These are phyloP conservation scores for Octopus bimaculoides DNA, from an alignment of 1,140 invertebrate species.

Conservation along the genomic window DNA sequence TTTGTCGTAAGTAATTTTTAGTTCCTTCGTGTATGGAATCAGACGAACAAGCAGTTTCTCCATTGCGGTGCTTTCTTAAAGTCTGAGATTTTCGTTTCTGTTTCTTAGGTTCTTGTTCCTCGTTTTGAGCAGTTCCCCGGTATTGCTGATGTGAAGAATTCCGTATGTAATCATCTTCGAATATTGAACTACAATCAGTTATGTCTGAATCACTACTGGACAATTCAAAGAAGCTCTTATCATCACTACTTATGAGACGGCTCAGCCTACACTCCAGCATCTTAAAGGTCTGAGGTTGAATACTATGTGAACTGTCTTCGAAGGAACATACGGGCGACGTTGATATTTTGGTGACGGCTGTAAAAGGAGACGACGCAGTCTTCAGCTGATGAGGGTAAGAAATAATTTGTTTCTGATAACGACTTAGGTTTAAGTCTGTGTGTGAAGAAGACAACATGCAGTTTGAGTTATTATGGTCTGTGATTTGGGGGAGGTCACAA, in stretches of 20 bases:
- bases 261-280: not conserved
- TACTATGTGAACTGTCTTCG: not conserved
- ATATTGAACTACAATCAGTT: slow-evolving; percentile 2
- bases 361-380: no score
- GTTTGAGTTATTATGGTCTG: not conserved
- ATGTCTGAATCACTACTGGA: slow-evolving; percentile 11
- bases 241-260: slow-evolving; percentile 1
- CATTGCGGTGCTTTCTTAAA: not conserved
- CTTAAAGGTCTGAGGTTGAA: not conserved
- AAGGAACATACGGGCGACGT: not conserved
- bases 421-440: not conserved
- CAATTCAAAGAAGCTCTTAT: not conserved
- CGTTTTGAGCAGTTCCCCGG: not conserved
- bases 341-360: no score
- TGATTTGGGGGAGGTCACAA: not conserved
- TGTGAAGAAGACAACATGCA: not conserved
- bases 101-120: not conserved
- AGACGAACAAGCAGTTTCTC: not conserved
- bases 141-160: not conserved
- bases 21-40: slow-evolving; percentile 1
- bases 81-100: slow-evolving; percentile 11
- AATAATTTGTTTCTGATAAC: not conserved
- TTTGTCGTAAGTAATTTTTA: not conserved
- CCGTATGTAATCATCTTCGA: not conserved
- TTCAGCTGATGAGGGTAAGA: no score